Base-by-base conservation (phyloP, 2,888 invertebrate species). In the Phortica magna region DNA sequence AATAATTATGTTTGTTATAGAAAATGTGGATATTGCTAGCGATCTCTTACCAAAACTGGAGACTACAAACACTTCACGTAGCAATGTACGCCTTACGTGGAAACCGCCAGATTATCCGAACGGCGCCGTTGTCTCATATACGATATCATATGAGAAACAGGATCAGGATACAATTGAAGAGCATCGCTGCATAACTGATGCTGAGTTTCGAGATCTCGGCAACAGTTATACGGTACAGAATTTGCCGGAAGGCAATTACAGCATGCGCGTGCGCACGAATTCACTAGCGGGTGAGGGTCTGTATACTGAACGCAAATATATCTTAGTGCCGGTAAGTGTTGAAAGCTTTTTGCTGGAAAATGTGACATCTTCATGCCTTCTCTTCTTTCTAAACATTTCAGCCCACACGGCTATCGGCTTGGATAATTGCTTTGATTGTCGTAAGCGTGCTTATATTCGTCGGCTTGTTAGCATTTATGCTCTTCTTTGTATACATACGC, bases 41-140 rank as follows among this genome's bases (percentile, higher is more conserved):
- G 91, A 93, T 77, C 90, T 95, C 22, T 91, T 90, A 0, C 93
- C 93, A 0, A 86, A 74, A 0, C 53, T 85, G n/a, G 89, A 87
- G 73, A 79, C 79, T 7, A 84, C 86, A 0, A 91, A 92, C 14
- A 93, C 94, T 79, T 93, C 93, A 0, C 83, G 92, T 22, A 94
- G 94, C 0, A 93, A 93, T 82, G 94, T 96, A 14, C 94, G 94
- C 68, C 92, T 97, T 3, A 93, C 93, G 41, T 99, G 99, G 99
- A 93, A 94, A 2, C 95, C 96, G 82, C 98, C 99, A 0, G 83
- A 89, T 31, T 93, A 95, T 79, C 98, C 99, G 0, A 99, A 99
- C 91, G 98, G 99, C 1, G 93, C 96, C 77, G 95, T 98, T 67
- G 94, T 97, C 61, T 95, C 96, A 0, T 99, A 98, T 92, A 94